Conservation (phyloP, 2,888 invertebrate genomes). For the Chalcis sispes region DNA sequence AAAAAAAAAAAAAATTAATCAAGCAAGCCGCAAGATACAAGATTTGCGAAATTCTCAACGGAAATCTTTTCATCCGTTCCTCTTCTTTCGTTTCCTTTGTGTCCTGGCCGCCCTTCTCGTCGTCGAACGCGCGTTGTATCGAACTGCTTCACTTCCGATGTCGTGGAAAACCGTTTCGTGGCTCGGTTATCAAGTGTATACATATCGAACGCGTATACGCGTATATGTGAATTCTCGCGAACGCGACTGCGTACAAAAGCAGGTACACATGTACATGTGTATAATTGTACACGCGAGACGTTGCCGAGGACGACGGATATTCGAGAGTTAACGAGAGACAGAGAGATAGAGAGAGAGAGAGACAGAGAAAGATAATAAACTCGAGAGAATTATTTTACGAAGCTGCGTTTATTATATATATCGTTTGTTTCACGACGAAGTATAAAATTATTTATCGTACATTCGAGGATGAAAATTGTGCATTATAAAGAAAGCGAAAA, state of each 20-base stretch:
- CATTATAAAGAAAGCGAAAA: too few relatives aligned
- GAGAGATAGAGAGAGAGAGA: too few relatives aligned
- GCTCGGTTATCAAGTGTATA: neutral
- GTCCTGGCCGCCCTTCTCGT: conserved; percentile 8
- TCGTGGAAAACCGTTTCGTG: neutral
- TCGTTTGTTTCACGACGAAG: too few relatives aligned
- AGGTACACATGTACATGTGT: neutral
- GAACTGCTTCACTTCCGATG: too few relatives aligned
- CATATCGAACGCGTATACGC: neutral
- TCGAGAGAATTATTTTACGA: too few relatives aligned
- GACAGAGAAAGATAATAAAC: too few relatives aligned
- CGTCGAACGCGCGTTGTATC: neutral
- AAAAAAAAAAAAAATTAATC: neutral
- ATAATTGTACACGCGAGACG: neutral
- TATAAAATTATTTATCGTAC: too few relatives aligned
- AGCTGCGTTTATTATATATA: too few relatives aligned
- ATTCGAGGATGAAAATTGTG: too few relatives aligned
- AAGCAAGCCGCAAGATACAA: neutral
- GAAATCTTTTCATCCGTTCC: conserved; percentile 43
- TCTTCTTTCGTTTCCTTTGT: conserved; percentile 9
- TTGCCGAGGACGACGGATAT: too few relatives aligned
- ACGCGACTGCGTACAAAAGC: neutral
- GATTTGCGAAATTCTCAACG: conserved; percentile 23
- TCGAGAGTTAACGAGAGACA: too few relatives aligned
- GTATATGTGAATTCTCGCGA: too few relatives aligned